Conservation (phyloP, 2,888 invertebrate genomes). For the Cephus spinipes region DNA sequence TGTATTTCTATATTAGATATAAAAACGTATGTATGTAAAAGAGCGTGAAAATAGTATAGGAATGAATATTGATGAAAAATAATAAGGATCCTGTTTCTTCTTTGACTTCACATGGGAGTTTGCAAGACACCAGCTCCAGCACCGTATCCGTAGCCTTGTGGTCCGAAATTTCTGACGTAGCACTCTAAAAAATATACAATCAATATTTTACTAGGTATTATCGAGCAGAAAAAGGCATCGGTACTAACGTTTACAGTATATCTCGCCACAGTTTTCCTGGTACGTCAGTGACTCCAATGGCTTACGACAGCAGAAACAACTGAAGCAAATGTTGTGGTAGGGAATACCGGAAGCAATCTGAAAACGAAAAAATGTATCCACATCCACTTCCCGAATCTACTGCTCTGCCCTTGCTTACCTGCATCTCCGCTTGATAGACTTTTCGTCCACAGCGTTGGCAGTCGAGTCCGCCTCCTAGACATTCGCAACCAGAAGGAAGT, state of each 20-base stretch:
- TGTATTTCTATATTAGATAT: background rate
- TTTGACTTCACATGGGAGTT: constrained; percentile 48
- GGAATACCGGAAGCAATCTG: constrained; percentile 65
- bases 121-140: constrained; percentile 55
- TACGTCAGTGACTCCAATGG: constrained; percentile 67
- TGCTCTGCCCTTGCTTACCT: constrained; percentile 41
- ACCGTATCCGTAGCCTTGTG: constrained; percentile 68
- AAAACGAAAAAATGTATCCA: background rate
- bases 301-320: constrained; percentile 69
- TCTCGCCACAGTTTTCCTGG: constrained; percentile 68
- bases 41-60: background rate
- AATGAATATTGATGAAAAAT: background rate
- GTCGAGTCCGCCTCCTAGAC: constrained; percentile 56
- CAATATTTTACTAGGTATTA: background rate
- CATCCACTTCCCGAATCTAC: background rate
- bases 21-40: background rate
- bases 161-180: constrained; percentile 67
- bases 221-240: background rate
- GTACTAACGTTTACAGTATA: constrained; percentile 69
- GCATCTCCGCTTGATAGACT: constrained; percentile 62
- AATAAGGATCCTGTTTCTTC: constrained; percentile 3
- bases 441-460: constrained; percentile 64
- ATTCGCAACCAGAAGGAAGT: constrained; percentile 48
- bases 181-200: constrained; percentile 60
- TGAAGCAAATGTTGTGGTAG: constrained; percentile 69